Base-by-base conservation (phyloP, 2,888 invertebrate species). In the Ypsolopha scabrella region DNA sequence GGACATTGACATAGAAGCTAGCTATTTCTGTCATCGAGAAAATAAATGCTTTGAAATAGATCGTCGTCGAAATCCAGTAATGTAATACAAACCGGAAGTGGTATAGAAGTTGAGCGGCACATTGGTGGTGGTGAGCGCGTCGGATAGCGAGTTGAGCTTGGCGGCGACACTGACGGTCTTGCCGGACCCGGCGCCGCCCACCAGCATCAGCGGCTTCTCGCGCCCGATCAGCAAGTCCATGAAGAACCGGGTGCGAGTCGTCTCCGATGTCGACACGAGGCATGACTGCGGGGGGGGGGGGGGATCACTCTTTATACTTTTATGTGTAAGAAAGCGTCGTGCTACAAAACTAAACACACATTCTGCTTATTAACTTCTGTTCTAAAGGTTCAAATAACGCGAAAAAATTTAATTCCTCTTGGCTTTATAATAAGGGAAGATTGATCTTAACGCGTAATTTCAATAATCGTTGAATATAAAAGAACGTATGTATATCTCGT, bases 21-120 rank as follows among this genome's bases (percentile, higher is more conserved):
- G n/a, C n/a, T n/a, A n/a, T n/a, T n/a, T n/a, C n/a, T n/a, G n/a
- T n/a, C n/a, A n/a, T n/a, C n/a, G n/a, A n/a, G n/a, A n/a, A n/a
- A n/a, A n/a, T n/a, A n/a, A 6, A 13, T 39, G 7, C 11, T 51
- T 8, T 41, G 41, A 7, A 34, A n/a, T 24, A n/a, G n/a, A n/a
- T n/a, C n/a, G 13, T 24, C 3, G 36, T 36, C n/a, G 45, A 41
- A 8, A 45, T 7, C 9, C 6, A 41, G 2, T 7, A 39, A 0
- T 1, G 1, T 37, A 45, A 13, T 2, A 53, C 62, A 63, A 62
- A 90, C 91, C 91, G 41, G 97, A 97, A 0, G 95, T 95, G 0
- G 97, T 97, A 70, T 98, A 98, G 72, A 95, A 98, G 81, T 98
- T 98, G 70, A 98, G 94, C 0, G 97, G 96, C 10, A 96, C 95